Evolutionary conservation across 2,797 vertebrate species (phyloP).

Genomic region (Diplodus puntazzo): DNA sequence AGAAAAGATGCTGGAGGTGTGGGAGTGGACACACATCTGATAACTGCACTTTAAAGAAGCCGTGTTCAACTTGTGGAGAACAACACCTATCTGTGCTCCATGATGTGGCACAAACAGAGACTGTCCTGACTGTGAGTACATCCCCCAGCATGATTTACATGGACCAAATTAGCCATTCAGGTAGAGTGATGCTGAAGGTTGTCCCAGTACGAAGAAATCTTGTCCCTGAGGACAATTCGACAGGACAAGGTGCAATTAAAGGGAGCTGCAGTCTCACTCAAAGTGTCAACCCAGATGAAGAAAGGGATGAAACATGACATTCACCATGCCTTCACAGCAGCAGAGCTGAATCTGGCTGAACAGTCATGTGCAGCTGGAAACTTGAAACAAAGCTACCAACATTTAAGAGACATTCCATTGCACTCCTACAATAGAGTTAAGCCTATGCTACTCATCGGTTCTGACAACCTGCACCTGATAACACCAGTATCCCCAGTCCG

Average conservation of each 20-base stretch:
- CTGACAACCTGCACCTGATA: not conserved
- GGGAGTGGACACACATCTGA: too few relatives aligned
- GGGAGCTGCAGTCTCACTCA: not conserved
- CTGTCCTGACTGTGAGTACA: not conserved
- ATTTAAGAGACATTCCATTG: not conserved
- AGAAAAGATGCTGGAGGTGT: too few relatives aligned
- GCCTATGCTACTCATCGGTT: conserved; percentile 1
- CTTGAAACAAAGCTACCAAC: not conserved
- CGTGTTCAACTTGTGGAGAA: not conserved
- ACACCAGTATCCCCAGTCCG: not conserved
- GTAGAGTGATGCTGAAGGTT: not conserved
- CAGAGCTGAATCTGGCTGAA: not conserved
- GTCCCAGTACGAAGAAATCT: not conserved
- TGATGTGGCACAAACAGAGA: not conserved
- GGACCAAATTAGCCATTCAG: not conserved
- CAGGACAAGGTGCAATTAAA: not conserved
- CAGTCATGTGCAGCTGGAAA: not conserved
- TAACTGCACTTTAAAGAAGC: not conserved
- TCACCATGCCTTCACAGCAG: not conserved
- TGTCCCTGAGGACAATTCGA: not conserved
- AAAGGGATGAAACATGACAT: not conserved
- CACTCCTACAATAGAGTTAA: not conserved
- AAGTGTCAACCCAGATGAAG: not conserved
- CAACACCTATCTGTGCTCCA: not conserved
- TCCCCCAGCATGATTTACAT: not conserved